A percentile compares a stretch with the other conserved stretches of the same genome.
Evolutionary conservation across 2,888 invertebrate genomes (phyloP).

Genomic region (Hydroisotoma schaefferi): DNA sequence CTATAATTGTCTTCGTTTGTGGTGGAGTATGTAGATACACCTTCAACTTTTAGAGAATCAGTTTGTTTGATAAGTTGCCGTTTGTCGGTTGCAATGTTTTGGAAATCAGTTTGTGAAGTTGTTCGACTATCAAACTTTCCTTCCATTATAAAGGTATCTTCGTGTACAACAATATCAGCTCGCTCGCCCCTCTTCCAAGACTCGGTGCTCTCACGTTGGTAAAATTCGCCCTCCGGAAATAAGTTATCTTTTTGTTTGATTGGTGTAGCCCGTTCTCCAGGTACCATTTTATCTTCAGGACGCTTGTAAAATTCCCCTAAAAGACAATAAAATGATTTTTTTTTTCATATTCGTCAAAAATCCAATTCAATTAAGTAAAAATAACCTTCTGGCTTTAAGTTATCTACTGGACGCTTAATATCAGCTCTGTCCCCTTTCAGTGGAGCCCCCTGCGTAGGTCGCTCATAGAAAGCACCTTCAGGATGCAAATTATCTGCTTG

Average conservation of each 20-base stretch:
- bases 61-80: conserved; percentile 52
- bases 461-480: conserved; percentile 56
- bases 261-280: conserved; percentile 53
- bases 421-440: conserved; percentile 47
- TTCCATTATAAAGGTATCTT: conserved; percentile 18
- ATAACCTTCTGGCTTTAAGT: conserved; percentile 57
- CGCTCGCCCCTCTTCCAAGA: conserved; percentile 8
- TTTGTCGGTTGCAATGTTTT: conserved; percentile 51
- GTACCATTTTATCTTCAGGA: conserved; percentile 57
- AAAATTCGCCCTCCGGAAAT: conserved; percentile 51
- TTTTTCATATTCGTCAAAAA: not conserved
- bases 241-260: conserved; percentile 51
- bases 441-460: conserved; percentile 20
- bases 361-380: conserved; percentile 45
- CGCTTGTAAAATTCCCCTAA: conserved; percentile 37
- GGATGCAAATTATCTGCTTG: conserved; percentile 58
- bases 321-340: no score
- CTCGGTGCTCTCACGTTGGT: conserved; percentile 22
- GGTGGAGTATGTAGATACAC: conserved; percentile 55
- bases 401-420: conserved; percentile 55
- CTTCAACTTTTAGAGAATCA: conserved; percentile 59
- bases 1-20: conserved; percentile 48
- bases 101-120: conserved; percentile 39
- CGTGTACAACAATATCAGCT: conserved; percentile 11
- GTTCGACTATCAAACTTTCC: conserved; percentile 50